Percentiles rank a stretch among this genome's conserved stretches.
phyloP scores from a whole-genome alignment of 2,888 invertebrate genomes.

The Teleogryllus oceanicus region DNA sequence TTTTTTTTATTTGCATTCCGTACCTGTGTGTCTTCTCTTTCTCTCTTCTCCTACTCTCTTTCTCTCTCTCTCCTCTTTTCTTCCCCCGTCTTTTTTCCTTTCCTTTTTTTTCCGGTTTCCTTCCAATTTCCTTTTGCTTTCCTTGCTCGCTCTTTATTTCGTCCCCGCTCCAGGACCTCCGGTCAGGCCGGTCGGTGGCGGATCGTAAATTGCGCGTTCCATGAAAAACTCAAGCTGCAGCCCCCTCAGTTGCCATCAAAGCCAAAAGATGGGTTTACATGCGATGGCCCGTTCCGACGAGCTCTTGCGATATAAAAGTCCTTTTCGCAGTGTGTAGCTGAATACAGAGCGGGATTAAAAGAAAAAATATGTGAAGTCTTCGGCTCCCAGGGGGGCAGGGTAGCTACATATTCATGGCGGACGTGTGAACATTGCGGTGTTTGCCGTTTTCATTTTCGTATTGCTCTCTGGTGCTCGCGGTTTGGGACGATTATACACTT shows the following conservation, averaged over 20 bases:
- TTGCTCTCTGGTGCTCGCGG: too few species aligned
- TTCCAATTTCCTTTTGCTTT: too few species aligned
- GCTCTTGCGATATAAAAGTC: background rate
- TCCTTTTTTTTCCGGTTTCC: too few species aligned
- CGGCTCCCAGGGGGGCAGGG: background rate
- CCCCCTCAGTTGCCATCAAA: background rate
- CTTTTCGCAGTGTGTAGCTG: background rate
- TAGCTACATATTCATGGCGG: background rate
- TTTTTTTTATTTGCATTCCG: too few species aligned
- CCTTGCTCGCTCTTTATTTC: background rate
- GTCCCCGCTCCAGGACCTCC: background rate
- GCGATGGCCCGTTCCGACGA: background rate
- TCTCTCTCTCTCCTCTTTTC: too few species aligned
- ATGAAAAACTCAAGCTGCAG: background rate
- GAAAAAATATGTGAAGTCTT: background rate
- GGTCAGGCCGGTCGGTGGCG: too few species aligned
- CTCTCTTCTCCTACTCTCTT: too few species aligned
- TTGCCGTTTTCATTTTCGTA: background rate
- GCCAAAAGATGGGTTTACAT: background rate
- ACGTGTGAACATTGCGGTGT: background rate
- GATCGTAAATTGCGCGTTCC: background rate
- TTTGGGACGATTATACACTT: too few species aligned
- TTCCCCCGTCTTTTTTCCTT: too few species aligned
- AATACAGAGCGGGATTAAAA: constrained; percentile 7
- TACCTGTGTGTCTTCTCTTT: too few species aligned